Evolutionary conservation across 2,888 invertebrate genomes (phyloP).

Genomic region (Cheilosia grossa): DNA sequence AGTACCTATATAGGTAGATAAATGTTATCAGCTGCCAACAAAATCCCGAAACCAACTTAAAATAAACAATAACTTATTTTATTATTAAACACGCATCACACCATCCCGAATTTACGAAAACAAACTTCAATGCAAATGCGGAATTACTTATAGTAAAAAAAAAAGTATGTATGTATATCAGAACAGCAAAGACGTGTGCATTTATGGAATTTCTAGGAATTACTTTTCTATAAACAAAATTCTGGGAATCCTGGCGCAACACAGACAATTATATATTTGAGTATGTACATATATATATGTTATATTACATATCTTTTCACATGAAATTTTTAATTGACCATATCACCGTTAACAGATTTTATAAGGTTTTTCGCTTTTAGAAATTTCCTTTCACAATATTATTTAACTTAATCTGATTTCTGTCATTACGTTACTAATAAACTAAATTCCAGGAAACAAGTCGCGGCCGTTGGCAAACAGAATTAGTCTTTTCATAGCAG

Average conservation of each 20-base stretch:
- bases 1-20: too few relatives aligned
- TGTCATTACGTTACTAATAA: background rate
- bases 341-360: background rate
- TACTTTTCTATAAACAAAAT: conserved; percentile 39
- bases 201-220: conserved; percentile 35
- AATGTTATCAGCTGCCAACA: too few relatives aligned
- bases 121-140: conserved; percentile 11
- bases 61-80: background rate
- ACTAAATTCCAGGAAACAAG: conserved; percentile 18
- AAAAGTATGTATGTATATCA: background rate
- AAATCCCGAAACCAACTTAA: background rate
- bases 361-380: background rate
- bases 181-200: background rate
- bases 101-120: background rate
- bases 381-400: background rate
- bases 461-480: too few relatives aligned
- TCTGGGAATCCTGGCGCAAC: conserved; percentile 14
- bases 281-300: too few relatives aligned
- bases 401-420: background rate
- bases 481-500: too few relatives aligned
- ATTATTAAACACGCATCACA: background rate
- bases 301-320: background rate
- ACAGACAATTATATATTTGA: background rate
- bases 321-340: background rate
- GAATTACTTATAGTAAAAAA: conserved; percentile 15